A percentile compares a stretch with the other conserved stretches of the same genome.
Conservation (phyloP, 2,797 vertebrate species). For the Pseudochirops cupreus region DNA sequence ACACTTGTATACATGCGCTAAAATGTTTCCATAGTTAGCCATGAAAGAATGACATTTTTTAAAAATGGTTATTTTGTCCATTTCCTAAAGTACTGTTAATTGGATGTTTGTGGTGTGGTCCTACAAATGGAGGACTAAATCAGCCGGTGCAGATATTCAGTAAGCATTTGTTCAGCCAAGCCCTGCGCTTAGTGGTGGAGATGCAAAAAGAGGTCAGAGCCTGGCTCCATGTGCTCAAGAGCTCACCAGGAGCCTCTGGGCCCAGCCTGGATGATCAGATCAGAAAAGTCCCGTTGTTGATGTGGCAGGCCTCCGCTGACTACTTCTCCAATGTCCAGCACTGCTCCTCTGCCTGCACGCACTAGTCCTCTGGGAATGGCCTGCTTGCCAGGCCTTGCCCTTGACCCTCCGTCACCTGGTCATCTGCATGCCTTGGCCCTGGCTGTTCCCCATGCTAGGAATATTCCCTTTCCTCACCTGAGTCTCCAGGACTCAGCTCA, state of each 20-base stretch:
- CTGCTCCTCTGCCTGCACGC: too few species aligned
- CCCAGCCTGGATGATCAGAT: too few species aligned
- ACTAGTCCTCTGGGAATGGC: too few species aligned
- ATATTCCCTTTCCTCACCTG: background rate
- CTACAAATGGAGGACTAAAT: background rate
- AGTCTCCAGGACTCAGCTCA: too few species aligned
- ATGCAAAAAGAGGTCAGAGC: background rate
- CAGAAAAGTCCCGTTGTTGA: too few species aligned
- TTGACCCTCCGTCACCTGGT: too few species aligned
- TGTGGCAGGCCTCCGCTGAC: too few species aligned
- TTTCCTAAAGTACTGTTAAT: slow-evolving; percentile 12
- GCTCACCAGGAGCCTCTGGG: too few species aligned
- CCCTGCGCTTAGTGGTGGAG: background rate
- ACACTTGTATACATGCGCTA: slow-evolving; percentile 5
- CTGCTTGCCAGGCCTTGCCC: too few species aligned
- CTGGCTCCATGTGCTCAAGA: too few species aligned
- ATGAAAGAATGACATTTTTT: background rate
- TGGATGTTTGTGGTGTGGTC: slow-evolving; percentile 41
- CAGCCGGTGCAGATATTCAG: background rate
- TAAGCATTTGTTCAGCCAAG: background rate
- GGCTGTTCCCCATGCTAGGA: background rate
- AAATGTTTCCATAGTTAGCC: slow-evolving; percentile 8
- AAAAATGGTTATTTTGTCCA: background rate
- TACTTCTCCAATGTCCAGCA: too few species aligned
- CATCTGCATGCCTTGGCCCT: background rate